phyloP scores from a whole-genome alignment of 1,140 invertebrate species.

The Hylaeus anthracinus region DNA sequence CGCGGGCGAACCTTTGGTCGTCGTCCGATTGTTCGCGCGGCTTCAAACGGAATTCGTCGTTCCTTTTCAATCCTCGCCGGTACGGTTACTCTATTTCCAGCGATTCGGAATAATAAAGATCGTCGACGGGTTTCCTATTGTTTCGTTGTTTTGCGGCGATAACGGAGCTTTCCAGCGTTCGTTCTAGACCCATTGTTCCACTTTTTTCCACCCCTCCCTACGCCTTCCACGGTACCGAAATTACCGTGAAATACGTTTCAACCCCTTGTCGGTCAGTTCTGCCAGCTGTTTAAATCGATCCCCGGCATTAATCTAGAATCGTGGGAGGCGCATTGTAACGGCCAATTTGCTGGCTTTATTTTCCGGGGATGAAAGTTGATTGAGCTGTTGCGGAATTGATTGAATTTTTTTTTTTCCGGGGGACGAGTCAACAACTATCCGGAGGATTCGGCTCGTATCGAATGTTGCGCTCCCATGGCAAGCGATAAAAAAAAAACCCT shows the following conservation, averaged over 20 bases:
- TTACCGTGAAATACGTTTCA: conserved; percentile 57
- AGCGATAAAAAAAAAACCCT: neutral
- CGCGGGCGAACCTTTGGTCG: no score
- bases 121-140: conserved; percentile 31
- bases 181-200: conserved; percentile 32
- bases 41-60: neutral
- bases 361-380: conserved; percentile 57
- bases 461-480: neutral
- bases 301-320: conserved; percentile 40
- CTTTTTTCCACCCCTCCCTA: neutral
- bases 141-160: conserved; percentile 15
- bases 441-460: conserved; percentile 31
- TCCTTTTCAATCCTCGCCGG: neutral
- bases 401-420: conserved; percentile 39
- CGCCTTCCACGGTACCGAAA: neutral
- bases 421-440: conserved; percentile 45
- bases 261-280: conserved; percentile 15
- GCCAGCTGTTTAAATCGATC: conserved; percentile 48
- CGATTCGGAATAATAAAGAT: conserved; percentile 35
- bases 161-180: conserved; percentile 40
- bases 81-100: neutral
- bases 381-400: conserved; percentile 56
- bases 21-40: neutral
- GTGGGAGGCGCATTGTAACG: conserved; percentile 25
- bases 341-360: conserved; percentile 58